A percentile compares a stretch with the other conserved stretches of the same genome.
phyloP scores from a whole-genome alignment of 2,888 invertebrate species.

The Zaprionus bogoriensis region DNA sequence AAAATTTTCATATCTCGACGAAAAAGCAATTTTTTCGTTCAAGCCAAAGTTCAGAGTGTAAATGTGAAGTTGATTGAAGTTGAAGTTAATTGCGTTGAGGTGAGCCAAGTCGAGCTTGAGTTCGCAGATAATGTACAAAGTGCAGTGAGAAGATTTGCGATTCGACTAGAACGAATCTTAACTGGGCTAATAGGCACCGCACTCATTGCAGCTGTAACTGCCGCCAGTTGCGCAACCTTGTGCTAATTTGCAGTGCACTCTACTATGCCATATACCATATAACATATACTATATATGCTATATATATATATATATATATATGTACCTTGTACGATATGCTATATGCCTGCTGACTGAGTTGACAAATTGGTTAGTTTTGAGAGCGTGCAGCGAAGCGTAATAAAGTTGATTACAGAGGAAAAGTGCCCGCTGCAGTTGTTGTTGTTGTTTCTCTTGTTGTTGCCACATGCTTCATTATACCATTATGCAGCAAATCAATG shows the following conservation, averaged over 20 bases:
- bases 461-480: constrained; percentile 37
- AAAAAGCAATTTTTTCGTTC: not conserved
- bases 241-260: constrained; percentile 21
- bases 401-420: constrained; percentile 45
- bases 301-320: not conserved
- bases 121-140: constrained; percentile 35
- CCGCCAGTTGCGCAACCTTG: constrained; percentile 34
- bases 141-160: constrained; percentile 4
- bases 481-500: constrained; percentile 52
- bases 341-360: constrained; percentile 47
- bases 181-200: constrained; percentile 18
- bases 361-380: constrained; percentile 47
- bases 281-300: not conserved
- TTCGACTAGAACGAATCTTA: constrained; percentile 10
- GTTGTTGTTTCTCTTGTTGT: not conserved
- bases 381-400: constrained; percentile 55
- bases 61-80: constrained; percentile 57
- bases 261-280: not conserved
- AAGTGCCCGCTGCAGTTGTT: constrained; percentile 21
- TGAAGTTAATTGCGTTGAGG: constrained; percentile 19
- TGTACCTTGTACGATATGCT: not conserved
- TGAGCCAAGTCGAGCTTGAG: constrained; percentile 23
- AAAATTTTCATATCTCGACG: constrained; percentile 40
- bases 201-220: constrained; percentile 8
- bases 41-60: constrained; percentile 63